Evolutionary conservation across 2,113 vertebrate species (phyloP).

Genomic region (Ondatra zibethicus): DNA sequence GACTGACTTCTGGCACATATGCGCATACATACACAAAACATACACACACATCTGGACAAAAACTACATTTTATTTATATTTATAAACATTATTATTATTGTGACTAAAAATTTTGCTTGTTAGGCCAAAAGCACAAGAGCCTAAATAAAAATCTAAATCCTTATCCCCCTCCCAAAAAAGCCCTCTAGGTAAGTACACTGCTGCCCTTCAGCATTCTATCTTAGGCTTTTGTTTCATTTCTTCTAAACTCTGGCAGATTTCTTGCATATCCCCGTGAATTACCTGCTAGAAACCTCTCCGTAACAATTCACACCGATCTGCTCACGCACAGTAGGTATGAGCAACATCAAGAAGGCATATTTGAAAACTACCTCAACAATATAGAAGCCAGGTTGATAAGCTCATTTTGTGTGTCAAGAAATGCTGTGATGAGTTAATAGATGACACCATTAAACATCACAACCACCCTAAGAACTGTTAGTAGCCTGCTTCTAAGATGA

Average conservation of each 20-base stretch:
- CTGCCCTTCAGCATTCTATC: not conserved
- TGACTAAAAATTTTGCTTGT: not conserved
- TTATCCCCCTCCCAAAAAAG: not conserved
- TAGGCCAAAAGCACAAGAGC: not conserved
- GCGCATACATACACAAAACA: not conserved
- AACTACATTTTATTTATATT: constrained; percentile 18
- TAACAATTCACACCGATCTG: not conserved
- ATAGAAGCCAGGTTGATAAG: constrained; percentile 15
- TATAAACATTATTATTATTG: constrained; percentile 5
- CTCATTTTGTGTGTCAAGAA: not conserved
- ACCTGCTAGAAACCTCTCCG: not conserved
- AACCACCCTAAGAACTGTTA: not conserved
- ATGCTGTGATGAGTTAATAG: not conserved
- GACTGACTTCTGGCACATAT: not conserved
- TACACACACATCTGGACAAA: not conserved
- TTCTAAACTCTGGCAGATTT: not conserved
- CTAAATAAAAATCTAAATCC: not conserved
- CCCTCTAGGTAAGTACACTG: not conserved
- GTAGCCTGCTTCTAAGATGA: constrained; percentile 19
- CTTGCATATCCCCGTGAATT: not conserved
- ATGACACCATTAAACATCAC: not conserved
- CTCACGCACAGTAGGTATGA: not conserved
- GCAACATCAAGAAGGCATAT: constrained; percentile 1
- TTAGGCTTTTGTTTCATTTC: not conserved
- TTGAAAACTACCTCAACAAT: constrained; percentile 46